Evolutionary conservation across 1,140 invertebrate species (phyloP).

Genomic region (Papilio polytes): DNA sequence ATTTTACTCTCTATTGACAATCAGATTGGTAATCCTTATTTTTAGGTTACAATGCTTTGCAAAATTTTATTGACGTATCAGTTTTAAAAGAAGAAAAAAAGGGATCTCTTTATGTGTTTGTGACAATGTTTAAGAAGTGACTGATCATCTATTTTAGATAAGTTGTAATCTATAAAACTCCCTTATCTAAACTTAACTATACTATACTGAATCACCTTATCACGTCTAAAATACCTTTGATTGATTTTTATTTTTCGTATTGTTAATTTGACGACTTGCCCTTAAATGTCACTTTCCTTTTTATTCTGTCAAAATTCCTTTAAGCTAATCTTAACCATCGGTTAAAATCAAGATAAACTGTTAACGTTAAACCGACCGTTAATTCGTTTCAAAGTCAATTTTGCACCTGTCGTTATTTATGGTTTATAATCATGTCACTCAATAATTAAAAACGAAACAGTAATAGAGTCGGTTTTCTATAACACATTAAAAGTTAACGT

Average conservation of each 20-base stretch:
- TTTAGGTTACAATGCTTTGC: background rate
- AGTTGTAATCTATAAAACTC: background rate
- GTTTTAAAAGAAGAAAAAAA: background rate
- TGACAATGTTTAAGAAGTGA: no score
- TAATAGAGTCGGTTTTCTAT: conserved; percentile 29
- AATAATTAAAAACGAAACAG: conserved; percentile 38
- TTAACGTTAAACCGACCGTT: conserved; percentile 36
- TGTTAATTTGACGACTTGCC: conserved; percentile 7
- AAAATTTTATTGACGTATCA: background rate
- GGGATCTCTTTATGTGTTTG: background rate
- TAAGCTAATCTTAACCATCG: conserved; percentile 27
- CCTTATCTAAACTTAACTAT: no score
- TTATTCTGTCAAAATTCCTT: conserved; percentile 17
- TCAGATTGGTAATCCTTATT: background rate
- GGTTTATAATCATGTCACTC: conserved; percentile 39
- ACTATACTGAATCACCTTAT: no score
- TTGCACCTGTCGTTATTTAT: conserved; percentile 40
- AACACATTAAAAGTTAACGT: background rate
- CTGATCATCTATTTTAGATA: background rate
- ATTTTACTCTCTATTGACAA: conserved; percentile 20
- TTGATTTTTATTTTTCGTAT: background rate
- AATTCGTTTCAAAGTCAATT: conserved; percentile 31
- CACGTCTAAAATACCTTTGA: background rate
- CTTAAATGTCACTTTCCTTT: conserved; percentile 17
- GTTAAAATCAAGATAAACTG: conserved; percentile 33